Conservation (phyloP, 2,113 vertebrate species). For the Trinectes maculatus region DNA sequence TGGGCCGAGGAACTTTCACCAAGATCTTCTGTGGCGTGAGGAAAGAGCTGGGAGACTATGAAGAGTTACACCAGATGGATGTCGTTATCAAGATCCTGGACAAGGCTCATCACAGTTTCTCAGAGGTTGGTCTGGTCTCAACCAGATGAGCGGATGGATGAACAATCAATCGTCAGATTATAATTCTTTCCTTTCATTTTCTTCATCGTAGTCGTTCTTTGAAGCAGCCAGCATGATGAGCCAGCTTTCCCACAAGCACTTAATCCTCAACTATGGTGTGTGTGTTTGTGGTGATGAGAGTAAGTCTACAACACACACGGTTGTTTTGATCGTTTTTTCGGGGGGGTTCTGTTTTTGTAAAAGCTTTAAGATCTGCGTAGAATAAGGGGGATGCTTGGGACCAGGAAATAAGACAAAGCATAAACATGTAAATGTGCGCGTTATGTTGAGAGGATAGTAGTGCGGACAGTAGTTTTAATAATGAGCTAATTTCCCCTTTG, state of each 20-base stretch:
- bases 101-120: conserved; percentile 93
- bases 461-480: not conserved
- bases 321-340: too few relatives aligned
- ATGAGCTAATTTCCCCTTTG: not conserved
- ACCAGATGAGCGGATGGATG: not conserved
- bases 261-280: conserved; percentile 95
- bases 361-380: not conserved
- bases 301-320: conserved; percentile 80
- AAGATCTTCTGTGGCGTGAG: conserved; percentile 94
- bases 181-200: not conserved
- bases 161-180: not conserved
- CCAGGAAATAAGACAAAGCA: not conserved
- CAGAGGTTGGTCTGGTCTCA: conserved; percentile 88
- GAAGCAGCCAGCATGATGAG: conserved; percentile 99
- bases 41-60: conserved; percentile 92
- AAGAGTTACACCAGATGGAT: conserved; percentile 91
- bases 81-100: conserved; percentile 95
- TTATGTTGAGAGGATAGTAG: not conserved
- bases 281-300: conserved; percentile 96
- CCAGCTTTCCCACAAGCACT: conserved; percentile 95
- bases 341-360: not conserved
- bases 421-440: not conserved
- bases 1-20: conserved; percentile 96
- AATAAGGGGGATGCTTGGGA: not conserved
- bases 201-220: conserved; percentile 90